A percentile compares a stretch with the other conserved stretches of the same genome.
phyloP scores from a whole-genome alignment of 2,888 invertebrate genomes.

The Bombyx huttoni region DNA sequence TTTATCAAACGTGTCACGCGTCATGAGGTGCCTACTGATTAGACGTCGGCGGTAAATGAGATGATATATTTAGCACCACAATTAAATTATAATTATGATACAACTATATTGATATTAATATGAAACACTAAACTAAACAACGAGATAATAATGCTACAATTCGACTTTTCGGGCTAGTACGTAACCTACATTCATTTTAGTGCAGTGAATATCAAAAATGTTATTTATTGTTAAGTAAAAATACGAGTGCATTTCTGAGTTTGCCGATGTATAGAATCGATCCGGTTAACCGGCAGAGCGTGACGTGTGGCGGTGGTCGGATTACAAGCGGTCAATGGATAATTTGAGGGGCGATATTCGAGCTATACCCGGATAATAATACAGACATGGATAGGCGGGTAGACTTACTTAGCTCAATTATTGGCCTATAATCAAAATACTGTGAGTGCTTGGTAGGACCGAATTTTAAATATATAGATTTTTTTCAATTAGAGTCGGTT shows the following conservation, averaged over 20 bases:
- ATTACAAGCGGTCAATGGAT: constrained; percentile 43
- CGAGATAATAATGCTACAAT: no score
- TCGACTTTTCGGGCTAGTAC: no score
- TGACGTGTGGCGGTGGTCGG: constrained; percentile 25
- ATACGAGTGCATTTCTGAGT: constrained; percentile 1
- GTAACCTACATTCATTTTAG: no score
- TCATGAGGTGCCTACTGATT: constrained; percentile 20
- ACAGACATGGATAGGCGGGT: constrained; percentile 23
- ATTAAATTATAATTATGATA: neutral
- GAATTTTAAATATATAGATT: no score
- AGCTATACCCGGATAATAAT: constrained; percentile 26
- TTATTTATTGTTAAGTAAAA: neutral
- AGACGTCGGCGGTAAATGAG: constrained; percentile 9
- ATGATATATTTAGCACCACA: neutral
- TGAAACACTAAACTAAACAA: no score
- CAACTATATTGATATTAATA: neutral
- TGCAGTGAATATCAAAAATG: no score
- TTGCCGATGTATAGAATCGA: constrained; percentile 11
- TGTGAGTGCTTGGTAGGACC: constrained; percentile 5
- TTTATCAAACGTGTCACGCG: constrained; percentile 29
- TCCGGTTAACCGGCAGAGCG: constrained; percentile 21
- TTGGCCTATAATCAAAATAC: constrained; percentile 18
- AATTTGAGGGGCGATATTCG: constrained; percentile 39
- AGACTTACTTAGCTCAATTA: constrained; percentile 27
- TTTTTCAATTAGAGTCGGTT: no score